A percentile compares a stretch with the other conserved stretches of the same genome.
Evolutionary conservation across 1,140 invertebrate species (phyloP).

Genomic region (Dreissena rostriformis): DNA sequence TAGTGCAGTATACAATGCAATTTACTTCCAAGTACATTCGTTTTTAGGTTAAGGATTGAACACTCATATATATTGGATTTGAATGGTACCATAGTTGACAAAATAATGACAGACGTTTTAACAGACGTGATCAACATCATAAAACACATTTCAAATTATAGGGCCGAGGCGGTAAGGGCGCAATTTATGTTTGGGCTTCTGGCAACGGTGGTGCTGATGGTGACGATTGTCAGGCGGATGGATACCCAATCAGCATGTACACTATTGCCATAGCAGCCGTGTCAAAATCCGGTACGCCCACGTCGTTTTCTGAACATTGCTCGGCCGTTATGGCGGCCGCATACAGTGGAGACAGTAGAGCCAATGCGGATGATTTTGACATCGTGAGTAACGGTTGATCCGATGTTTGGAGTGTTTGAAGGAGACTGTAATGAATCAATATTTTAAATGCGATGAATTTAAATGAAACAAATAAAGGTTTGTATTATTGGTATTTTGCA

Average conservation of each 20-base stretch:
- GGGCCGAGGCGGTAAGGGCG: constrained; percentile 98
- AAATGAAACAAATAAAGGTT: too few species aligned
- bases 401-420: too few species aligned
- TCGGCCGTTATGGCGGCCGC: constrained; percentile 97
- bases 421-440: too few species aligned
- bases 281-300: constrained; percentile 91
- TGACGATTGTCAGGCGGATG: constrained; percentile 98
- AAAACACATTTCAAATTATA: neutral
- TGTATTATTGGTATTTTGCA: too few species aligned
- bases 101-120: too few species aligned
- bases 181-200: constrained; percentile 99
- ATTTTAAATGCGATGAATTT: too few species aligned
- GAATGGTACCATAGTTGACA: too few species aligned
- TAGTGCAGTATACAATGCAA: too few species aligned
- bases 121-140: too few species aligned
- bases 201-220: constrained; percentile 97
- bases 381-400: neutral
- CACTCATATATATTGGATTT: too few species aligned
- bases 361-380: neutral
- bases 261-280: constrained; percentile 98
- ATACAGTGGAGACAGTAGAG: constrained; percentile 89
- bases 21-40: too few species aligned
- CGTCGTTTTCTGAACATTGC: constrained; percentile 99
- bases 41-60: too few species aligned
- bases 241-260: constrained; percentile 99